Conservation (phyloP, 1,140 invertebrate species). For the Bilobella aurantiaca region DNA sequence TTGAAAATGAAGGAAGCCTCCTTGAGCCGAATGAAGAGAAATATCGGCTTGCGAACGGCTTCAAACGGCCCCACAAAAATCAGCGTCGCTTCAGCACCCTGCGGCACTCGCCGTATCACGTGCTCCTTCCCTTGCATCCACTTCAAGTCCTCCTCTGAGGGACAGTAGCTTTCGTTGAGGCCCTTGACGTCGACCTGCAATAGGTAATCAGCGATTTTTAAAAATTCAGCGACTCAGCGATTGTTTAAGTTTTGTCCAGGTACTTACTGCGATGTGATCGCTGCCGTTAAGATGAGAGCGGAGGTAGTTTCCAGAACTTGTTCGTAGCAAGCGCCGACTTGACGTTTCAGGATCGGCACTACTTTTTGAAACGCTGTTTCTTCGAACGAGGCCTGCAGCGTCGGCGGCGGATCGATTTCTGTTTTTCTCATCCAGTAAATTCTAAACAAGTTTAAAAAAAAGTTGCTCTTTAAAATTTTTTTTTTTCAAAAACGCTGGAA, state of each 20-base stretch:
- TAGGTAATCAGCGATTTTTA: neutral
- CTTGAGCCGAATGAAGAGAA: constrained; percentile 83
- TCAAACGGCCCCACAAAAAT: constrained; percentile 84
- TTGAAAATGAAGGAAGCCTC: constrained; percentile 74
- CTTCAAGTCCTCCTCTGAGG: constrained; percentile 28
- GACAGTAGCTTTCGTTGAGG: constrained; percentile 14
- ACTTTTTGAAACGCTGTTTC: constrained; percentile 26
- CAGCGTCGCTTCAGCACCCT: constrained; percentile 72
- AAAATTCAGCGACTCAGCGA: too few species aligned
- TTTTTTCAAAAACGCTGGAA: too few species aligned
- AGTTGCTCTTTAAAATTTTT: neutral
- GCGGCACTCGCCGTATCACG: constrained; percentile 47
- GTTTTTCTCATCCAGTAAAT: constrained; percentile 29
- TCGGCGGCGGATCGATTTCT: constrained; percentile 1
- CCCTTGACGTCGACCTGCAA: constrained; percentile 11
- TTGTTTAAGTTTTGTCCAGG: too few species aligned
- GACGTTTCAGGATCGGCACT: constrained; percentile 11
- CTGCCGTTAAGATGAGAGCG: constrained; percentile 10
- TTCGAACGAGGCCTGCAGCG: constrained; percentile 20
- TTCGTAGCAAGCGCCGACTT: constrained; percentile 16
- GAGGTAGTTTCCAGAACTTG: constrained; percentile 28
- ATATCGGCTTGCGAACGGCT: constrained; percentile 76
- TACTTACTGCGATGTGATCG: neutral
- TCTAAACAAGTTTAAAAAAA: constrained; percentile 23
- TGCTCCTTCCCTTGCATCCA: constrained; percentile 22